Percentiles rank a stretch among this genome's conserved stretches.
Evolutionary conservation across 2,113 vertebrate species (phyloP).

Genomic region (Labeo rohita): DNA sequence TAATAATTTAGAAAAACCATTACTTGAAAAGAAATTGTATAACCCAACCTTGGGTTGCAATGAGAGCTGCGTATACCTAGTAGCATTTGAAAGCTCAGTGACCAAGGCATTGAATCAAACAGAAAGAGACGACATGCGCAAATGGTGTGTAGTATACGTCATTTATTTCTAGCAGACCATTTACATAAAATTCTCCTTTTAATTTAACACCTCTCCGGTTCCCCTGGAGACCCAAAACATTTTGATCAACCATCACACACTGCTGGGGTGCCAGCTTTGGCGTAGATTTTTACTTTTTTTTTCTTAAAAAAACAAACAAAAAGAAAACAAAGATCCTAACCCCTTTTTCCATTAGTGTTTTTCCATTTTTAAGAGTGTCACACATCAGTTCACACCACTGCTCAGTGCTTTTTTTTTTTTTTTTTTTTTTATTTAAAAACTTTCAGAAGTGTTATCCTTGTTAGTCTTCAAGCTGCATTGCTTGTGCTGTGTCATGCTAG

Average conservation of each 20-base stretch:
- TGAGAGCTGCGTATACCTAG: neutral
- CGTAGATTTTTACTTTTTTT: constrained; percentile 76
- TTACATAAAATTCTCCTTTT: constrained; percentile 82
- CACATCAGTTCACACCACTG: constrained; percentile 71
- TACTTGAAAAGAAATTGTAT: neutral
- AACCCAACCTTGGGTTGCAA: neutral
- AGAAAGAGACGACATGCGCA: constrained; percentile 36
- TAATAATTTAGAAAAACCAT: neutral
- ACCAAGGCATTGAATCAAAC: constrained; percentile 6
- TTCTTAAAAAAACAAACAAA: constrained; percentile 41
- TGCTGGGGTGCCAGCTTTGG: constrained; percentile 86
- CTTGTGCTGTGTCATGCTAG: constrained; percentile 73
- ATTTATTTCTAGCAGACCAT: constrained; percentile 84
- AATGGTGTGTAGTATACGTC: constrained; percentile 65
- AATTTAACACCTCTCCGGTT: constrained; percentile 79
- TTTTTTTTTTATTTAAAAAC: constrained; percentile 57
- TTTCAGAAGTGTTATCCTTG: constrained; percentile 68
- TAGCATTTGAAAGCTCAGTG: neutral
- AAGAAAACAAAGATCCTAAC: constrained; percentile 61
- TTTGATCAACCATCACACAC: constrained; percentile 73
- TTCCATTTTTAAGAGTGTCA: constrained; percentile 72
- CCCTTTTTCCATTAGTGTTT: constrained; percentile 48
- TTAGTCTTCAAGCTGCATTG: constrained; percentile 64
- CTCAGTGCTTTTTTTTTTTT: constrained; percentile 76
- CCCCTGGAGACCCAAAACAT: constrained; percentile 51